These are phyloP conservation scores for Zaprionus vittiger DNA, from an alignment of 1,140 invertebrate species.

Conservation along the genomic window DNA sequence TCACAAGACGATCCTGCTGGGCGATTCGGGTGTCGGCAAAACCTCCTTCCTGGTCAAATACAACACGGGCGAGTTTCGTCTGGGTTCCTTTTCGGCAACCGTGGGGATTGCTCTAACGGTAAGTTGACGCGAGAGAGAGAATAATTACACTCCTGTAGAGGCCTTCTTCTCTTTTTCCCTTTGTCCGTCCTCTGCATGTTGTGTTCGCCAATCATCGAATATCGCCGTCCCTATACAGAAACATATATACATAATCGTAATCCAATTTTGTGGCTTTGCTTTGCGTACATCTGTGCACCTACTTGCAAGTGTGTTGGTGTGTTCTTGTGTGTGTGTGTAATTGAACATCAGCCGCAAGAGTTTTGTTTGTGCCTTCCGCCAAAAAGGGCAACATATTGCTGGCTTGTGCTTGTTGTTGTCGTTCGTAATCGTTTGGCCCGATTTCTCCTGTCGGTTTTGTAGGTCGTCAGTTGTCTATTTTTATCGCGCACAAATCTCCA, in stretches of 20 bases:
- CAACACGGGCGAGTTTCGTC: conserved; percentile 96
- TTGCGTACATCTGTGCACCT: conserved; percentile 21
- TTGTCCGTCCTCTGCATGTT: conserved; percentile 20
- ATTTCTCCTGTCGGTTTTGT: conserved; percentile 29
- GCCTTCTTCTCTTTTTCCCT: not conserved
- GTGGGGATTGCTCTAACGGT: conserved; percentile 96
- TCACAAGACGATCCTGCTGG: conserved; percentile 86
- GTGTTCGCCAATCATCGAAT: not conserved
- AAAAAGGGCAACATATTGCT: conserved; percentile 66
- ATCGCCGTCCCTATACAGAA: not conserved
- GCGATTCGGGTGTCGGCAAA: conserved; percentile 97
- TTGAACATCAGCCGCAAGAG: conserved; percentile 58
- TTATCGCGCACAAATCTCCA: conserved; percentile 46
- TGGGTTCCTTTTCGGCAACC: conserved; percentile 95
- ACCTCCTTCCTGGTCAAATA: conserved; percentile 98
- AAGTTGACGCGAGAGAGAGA: conserved; percentile 47
- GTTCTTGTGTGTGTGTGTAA: conserved; percentile 48
- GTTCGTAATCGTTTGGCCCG: conserved; percentile 44
- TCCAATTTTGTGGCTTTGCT: conserved; percentile 53
- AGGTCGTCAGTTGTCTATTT: conserved; percentile 27
- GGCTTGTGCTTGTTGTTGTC: conserved; percentile 42
- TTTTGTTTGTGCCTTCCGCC: conserved; percentile 32
- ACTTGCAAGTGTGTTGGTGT: conserved; percentile 24
- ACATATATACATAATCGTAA: conserved; percentile 36
- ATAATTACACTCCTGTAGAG: not conserved